Conservation (phyloP, 2,113 vertebrate species). For the Malurus melanocephalus region DNA sequence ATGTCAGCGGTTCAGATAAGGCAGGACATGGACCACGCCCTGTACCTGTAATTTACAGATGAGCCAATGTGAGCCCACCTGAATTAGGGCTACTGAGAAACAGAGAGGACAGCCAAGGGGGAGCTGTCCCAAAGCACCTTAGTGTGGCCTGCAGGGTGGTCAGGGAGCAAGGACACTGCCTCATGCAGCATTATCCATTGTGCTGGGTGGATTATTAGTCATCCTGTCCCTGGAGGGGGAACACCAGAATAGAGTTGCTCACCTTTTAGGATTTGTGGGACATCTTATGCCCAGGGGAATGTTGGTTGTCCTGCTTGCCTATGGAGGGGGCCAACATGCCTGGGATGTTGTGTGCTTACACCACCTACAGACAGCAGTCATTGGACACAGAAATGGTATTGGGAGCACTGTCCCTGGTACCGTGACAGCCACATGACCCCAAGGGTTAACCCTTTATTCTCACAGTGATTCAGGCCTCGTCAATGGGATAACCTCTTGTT, state of each 20-base stretch:
- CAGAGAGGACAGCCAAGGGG: background rate
- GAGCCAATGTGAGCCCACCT: background rate
- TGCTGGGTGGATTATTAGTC: background rate
- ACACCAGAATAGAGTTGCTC: background rate
- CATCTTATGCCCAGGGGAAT: fast-evolving
- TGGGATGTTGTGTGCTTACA: background rate
- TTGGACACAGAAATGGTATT: background rate
- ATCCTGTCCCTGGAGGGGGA: background rate
- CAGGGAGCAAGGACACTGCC: background rate
- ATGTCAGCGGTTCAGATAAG: background rate
- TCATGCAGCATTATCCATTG: background rate
- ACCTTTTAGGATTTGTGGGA: background rate
- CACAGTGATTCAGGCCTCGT: background rate
- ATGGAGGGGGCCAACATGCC: background rate
- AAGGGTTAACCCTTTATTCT: background rate
- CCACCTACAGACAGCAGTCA: background rate
- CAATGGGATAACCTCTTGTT: background rate
- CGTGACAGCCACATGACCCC: background rate
- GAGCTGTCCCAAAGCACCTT: background rate
- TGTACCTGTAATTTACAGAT: background rate
- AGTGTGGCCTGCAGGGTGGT: background rate
- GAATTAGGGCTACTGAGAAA: background rate
- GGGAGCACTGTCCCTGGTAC: background rate
- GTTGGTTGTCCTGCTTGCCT: background rate
- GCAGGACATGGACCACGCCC: background rate